A percentile compares a stretch with the other conserved stretches of the same genome.
phyloP scores from a whole-genome alignment of 2,888 invertebrate species.

The Tipula helvola region DNA sequence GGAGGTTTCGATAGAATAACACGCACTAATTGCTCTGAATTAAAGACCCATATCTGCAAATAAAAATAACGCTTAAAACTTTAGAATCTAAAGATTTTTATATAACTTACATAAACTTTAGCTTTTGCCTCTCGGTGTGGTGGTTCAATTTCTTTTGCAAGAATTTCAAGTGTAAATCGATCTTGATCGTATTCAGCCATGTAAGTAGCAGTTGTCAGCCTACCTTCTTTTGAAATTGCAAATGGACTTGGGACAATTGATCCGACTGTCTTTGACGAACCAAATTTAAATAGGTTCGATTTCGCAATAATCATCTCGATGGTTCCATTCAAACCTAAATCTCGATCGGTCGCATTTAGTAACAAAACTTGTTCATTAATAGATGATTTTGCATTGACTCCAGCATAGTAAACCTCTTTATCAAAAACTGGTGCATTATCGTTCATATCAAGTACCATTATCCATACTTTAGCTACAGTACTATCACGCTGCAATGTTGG shows the following conservation, averaged over 20 bases:
- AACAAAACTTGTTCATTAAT: conserved; percentile 61
- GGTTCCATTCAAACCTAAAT: conserved; percentile 71
- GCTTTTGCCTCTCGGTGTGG: conserved; percentile 66
- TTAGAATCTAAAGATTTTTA: not conserved
- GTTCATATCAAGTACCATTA: conserved; percentile 68
- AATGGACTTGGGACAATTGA: conserved; percentile 85
- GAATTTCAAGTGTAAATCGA: conserved; percentile 68
- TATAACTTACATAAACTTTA: conserved; percentile 58
- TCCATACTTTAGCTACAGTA: conserved; percentile 56
- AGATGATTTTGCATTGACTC: conserved; percentile 64
- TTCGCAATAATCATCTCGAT: conserved; percentile 70
- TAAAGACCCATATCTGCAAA: conserved; percentile 76
- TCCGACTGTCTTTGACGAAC: conserved; percentile 61
- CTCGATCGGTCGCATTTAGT: conserved; percentile 70
- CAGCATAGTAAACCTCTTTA: conserved; percentile 39
- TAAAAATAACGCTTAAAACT: not conserved
- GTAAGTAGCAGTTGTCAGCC: conserved; percentile 53
- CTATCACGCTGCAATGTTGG: conserved; percentile 43
- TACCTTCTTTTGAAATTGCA: conserved; percentile 31
- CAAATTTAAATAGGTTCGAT: conserved; percentile 69
- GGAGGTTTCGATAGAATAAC: conserved; percentile 75
- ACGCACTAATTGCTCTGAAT: conserved; percentile 67
- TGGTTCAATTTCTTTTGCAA: conserved; percentile 67
- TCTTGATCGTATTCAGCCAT: conserved; percentile 86
- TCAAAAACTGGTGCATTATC: conserved; percentile 72